Evolutionary conservation across 2,888 invertebrate genomes (phyloP).

Genomic region (Drosophila limbata): DNA sequence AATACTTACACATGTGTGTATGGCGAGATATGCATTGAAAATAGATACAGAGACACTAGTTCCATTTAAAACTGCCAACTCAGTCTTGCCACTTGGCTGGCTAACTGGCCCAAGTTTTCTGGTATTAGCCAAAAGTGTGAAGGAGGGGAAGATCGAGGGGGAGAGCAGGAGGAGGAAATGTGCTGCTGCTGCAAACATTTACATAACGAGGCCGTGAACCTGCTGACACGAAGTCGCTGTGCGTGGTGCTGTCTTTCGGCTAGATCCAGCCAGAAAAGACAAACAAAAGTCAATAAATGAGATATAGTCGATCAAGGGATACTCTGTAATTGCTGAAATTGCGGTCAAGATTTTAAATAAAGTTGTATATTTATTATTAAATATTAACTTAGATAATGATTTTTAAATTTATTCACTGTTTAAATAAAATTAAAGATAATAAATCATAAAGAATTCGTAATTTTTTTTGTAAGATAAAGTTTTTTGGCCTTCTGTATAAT

Average conservation of each 20-base stretch:
- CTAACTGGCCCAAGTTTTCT: conserved; percentile 31
- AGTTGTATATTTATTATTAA: too few species aligned
- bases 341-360: too few species aligned
- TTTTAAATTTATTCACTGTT: too few species aligned
- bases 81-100: conserved; percentile 38
- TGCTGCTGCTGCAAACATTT: conserved; percentile 58
- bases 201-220: conserved; percentile 64
- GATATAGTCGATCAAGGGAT: neutral
- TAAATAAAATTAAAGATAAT: too few species aligned
- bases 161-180: neutral
- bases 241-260: conserved; percentile 17
- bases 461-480: too few species aligned
- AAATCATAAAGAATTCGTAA: too few species aligned
- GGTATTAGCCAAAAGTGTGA: neutral
- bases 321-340: conserved; percentile 4
- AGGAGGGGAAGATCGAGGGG: neutral
- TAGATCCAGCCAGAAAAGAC: conserved; percentile 18
- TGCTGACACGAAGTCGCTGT: conserved; percentile 27
- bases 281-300: conserved; percentile 10
- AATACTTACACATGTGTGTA: conserved; percentile 5
- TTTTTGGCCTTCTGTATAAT: too few species aligned
- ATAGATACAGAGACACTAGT: conserved; percentile 37
- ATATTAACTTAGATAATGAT: too few species aligned
- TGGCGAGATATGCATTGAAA: conserved; percentile 41
- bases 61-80: conserved; percentile 66